These are phyloP conservation scores for Tapirus terrestris DNA, from an alignment of 2,113 vertebrate genomes.

Conservation along the genomic window DNA sequence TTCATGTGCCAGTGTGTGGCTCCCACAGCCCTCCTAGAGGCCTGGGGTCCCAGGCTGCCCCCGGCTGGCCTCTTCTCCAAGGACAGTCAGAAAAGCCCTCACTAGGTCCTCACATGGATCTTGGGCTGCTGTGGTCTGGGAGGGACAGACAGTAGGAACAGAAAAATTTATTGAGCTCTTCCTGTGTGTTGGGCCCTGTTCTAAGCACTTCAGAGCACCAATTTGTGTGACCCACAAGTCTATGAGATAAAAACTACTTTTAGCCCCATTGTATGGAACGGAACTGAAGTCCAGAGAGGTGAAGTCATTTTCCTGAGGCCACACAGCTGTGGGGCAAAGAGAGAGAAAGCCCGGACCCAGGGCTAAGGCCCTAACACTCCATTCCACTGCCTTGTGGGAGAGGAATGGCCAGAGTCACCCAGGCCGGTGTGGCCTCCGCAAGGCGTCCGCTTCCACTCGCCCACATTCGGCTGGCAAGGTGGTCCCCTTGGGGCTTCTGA, in stretches of 20 bases:
- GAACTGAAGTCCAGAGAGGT: not conserved
- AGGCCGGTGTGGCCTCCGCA: not conserved
- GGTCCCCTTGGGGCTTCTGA: not conserved
- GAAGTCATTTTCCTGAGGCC: not conserved
- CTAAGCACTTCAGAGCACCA: not conserved
- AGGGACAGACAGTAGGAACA: rapidly evolving
- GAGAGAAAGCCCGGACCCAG: not conserved
- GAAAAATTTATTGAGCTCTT: not conserved
- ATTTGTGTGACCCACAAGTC: rapidly evolving
- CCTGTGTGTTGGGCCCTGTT: too few species aligned
- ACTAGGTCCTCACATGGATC: rapidly evolving
- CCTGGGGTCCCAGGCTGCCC: not conserved
- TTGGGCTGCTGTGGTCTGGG: not conserved
- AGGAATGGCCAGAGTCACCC: rapidly evolving
- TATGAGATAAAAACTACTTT: not conserved
- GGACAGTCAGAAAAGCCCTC: not conserved
- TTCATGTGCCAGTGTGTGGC: not conserved
- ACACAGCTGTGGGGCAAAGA: not conserved
- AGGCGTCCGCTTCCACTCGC: not conserved
- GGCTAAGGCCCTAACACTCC: rapidly evolving
- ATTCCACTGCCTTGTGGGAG: not conserved
- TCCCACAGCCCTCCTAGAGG: not conserved
- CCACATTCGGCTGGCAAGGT: not conserved
- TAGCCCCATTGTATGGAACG: not conserved
- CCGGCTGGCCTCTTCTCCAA: not conserved